Conservation (phyloP, 2,888 invertebrate genomes). For the Pollenia amentaria region DNA sequence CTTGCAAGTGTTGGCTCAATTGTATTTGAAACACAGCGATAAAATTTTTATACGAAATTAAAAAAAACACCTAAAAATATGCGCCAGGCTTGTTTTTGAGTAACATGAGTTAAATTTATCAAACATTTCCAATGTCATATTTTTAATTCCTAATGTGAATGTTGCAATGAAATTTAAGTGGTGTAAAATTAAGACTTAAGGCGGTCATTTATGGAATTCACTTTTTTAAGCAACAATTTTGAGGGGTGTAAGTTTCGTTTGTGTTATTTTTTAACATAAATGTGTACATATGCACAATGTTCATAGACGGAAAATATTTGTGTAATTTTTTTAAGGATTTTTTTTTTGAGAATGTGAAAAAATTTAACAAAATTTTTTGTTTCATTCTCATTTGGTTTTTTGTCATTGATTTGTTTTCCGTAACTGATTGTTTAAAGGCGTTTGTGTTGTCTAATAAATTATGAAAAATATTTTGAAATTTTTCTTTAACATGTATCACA, state of each 20-base stretch:
- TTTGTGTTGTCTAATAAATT: conserved; percentile 68
- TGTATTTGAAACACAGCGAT: conserved; percentile 35
- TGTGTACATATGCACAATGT: too few relatives aligned
- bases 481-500: neutral
- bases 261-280: neutral
- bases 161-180: conserved; percentile 52
- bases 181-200: conserved; percentile 63
- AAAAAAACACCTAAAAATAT: conserved; percentile 17
- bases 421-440: conserved; percentile 63
- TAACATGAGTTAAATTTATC: conserved; percentile 23
- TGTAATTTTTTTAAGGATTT: conserved; percentile 46
- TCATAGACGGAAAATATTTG: conserved; percentile 45
- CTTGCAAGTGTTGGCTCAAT: conserved; percentile 74
- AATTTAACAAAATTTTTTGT: conserved; percentile 34
- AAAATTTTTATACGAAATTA: conserved; percentile 23
- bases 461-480: conserved; percentile 41
- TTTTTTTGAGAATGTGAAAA: neutral
- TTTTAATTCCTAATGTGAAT: conserved; percentile 39
- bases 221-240: neutral
- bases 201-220: neutral
- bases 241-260: conserved; percentile 19
- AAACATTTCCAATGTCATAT: conserved; percentile 4
- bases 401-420: conserved; percentile 36
- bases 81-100: neutral
- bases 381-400: neutral